Evolutionary conservation across 2,888 invertebrate species (phyloP), one percentile per base, ranked within the genome.

Genomic region (Folsomia manolachei): DNA sequence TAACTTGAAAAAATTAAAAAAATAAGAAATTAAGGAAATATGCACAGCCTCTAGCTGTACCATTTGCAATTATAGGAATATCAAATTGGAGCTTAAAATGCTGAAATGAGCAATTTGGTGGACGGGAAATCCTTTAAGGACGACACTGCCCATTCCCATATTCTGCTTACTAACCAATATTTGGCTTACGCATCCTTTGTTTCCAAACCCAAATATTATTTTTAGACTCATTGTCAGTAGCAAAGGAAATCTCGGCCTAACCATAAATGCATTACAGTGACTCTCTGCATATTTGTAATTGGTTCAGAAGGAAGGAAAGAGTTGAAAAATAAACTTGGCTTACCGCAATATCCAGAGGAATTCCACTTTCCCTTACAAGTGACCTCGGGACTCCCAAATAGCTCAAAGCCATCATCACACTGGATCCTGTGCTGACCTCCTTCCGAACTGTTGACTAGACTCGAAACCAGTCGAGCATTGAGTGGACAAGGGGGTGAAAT

Each of bases 371-470:
- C 27, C 26, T 73, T 72, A 65, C 77, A 77, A 39, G 27, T 53
- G 14, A 77, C 71, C 52, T 73, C 73, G 25, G 65, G 71, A 56
- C n/a, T 19, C 86, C 95, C 95, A 83, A 95, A 95, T 18, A 94
- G 88, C 83, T 94, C 93, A 84, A 94, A 95, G 52, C 23, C 56
- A 39, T 56, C 56, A 56, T 56, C 56, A n/a, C 56, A 76, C 62
- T 74, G 71, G 25, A 74, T 71, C 27, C 71, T 69, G 27, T 70
- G 70, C n/a, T n/a, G n/a, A 19, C 67, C 51, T 51, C 66, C 70
- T 60, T 56, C 69, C 60, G 69, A 69, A 66, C 52, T 72, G 56
- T 70, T 72, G 75, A 75, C 75, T 75, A 75, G 75, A 65, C 70
- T 72, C 69, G 75, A 63, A 71, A 77, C 75, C 69, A 79, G 74